Conservation (phyloP, 2,113 vertebrate genomes). For the Artemisiospiza belli region DNA sequence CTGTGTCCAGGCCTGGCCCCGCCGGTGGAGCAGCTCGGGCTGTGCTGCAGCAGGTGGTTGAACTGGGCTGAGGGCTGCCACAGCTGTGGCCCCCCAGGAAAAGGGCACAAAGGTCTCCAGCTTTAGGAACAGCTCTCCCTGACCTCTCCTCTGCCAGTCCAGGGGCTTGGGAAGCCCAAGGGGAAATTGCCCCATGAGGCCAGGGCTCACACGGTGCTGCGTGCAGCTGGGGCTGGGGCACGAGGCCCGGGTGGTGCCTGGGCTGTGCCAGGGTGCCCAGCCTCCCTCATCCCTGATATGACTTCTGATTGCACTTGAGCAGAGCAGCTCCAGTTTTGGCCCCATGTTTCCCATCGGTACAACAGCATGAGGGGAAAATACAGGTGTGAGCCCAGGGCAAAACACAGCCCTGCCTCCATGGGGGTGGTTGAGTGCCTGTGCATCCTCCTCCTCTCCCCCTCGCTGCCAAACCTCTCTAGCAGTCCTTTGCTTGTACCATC, state of each 20-base stretch:
- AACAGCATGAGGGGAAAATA: not conserved
- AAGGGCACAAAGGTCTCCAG: not conserved
- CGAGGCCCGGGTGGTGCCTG: accelerated
- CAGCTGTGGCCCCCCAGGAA: not conserved
- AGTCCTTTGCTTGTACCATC: not conserved
- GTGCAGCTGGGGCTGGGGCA: not conserved
- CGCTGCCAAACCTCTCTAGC: accelerated
- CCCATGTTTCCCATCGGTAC: not conserved
- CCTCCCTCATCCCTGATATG: not conserved
- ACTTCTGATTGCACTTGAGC: not conserved
- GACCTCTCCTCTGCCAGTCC: not conserved
- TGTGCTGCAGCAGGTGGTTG: accelerated
- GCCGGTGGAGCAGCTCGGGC: accelerated
- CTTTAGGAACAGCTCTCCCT: not conserved
- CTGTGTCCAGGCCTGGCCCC: not conserved
- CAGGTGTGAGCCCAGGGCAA: not conserved
- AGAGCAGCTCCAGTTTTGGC: not conserved
- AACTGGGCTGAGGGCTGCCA: accelerated
- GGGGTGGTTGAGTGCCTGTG: accelerated
- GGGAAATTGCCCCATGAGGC: accelerated
- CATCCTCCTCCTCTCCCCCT: not conserved
- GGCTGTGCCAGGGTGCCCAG: not conserved
- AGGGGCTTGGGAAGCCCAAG: not conserved
- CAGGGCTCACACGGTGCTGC: not conserved
- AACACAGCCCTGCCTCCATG: accelerated